Conservation (phyloP, 2,113 vertebrate species). For the Heterochromis multidens region DNA sequence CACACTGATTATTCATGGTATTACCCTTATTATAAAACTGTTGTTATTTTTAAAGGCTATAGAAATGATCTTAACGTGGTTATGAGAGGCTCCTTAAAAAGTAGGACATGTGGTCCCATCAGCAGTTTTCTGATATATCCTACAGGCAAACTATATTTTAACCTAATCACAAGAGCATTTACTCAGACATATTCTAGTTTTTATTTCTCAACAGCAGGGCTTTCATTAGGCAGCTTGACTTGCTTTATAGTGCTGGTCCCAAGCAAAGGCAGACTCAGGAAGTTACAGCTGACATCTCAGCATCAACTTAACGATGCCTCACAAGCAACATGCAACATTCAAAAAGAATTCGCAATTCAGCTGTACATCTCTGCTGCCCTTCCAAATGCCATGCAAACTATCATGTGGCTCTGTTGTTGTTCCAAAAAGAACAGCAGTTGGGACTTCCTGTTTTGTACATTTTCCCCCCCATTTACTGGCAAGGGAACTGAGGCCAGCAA, state of each 20-base stretch:
- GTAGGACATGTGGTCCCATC: background rate
- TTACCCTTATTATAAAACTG: background rate
- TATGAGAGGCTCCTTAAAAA: background rate
- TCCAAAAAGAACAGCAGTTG: constrained; percentile 41
- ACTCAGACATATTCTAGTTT: background rate
- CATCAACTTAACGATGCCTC: constrained; percentile 13
- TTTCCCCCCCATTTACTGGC: constrained; percentile 25
- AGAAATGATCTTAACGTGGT: background rate
- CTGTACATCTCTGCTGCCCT: constrained; percentile 9
- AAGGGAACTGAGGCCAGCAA: background rate
- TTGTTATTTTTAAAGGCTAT: background rate
- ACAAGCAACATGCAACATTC: constrained; percentile 2
- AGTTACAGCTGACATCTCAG: constrained; percentile 35
- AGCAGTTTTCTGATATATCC: background rate
- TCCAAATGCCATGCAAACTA: constrained; percentile 19
- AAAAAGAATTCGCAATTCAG: constrained; percentile 36
- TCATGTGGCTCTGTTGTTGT: constrained; percentile 37
- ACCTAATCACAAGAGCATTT: background rate
- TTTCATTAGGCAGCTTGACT: background rate
- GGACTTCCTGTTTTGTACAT: constrained; percentile 69
- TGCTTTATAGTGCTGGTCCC: background rate
- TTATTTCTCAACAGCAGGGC: background rate
- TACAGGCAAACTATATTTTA: background rate
- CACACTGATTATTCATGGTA: background rate
- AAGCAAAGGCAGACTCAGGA: constrained; percentile 18